phyloP scores from a whole-genome alignment of 2,113 vertebrate species.

The Pipra filicauda region DNA sequence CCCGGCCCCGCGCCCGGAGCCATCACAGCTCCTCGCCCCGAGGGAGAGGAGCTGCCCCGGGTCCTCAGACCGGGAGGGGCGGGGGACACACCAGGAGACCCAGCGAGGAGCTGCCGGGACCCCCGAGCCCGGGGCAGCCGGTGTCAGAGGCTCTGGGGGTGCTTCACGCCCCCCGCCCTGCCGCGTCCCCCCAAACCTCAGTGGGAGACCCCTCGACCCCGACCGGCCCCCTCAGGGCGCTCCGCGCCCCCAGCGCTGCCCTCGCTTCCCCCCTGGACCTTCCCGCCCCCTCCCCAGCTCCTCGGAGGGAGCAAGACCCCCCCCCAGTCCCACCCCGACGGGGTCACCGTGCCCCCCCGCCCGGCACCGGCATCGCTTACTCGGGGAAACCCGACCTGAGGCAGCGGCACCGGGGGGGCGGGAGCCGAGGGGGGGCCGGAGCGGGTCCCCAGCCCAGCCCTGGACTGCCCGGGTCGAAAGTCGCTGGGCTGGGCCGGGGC shows the following conservation, averaged over 20 bases:
- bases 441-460: neutral
- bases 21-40: neutral
- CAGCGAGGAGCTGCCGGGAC: neutral
- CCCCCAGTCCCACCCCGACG: neutral
- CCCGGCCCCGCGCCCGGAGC: neutral
- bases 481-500: neutral
- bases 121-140: neutral
- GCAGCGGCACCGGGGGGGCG: neutral
- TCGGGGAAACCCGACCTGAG: slow-evolving; percentile 1
- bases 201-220: neutral
- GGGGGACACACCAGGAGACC: neutral
- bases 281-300: neutral
- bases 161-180: neutral
- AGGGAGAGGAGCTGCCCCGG: neutral
- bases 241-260: no score
- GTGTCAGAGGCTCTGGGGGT: neutral
- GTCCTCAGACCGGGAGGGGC: neutral
- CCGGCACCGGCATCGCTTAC: neutral
- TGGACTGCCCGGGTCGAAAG: no score
- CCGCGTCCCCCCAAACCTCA: no score
- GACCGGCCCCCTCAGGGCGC: neutral
- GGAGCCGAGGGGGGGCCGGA: neutral
- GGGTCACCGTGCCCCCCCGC: neutral
- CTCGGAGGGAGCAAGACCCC: neutral
- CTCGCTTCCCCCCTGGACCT: neutral